These are phyloP conservation scores for Nematopogon swammerdamellus DNA, from an alignment of 2,888 invertebrate genomes.

Conservation along the genomic window DNA sequence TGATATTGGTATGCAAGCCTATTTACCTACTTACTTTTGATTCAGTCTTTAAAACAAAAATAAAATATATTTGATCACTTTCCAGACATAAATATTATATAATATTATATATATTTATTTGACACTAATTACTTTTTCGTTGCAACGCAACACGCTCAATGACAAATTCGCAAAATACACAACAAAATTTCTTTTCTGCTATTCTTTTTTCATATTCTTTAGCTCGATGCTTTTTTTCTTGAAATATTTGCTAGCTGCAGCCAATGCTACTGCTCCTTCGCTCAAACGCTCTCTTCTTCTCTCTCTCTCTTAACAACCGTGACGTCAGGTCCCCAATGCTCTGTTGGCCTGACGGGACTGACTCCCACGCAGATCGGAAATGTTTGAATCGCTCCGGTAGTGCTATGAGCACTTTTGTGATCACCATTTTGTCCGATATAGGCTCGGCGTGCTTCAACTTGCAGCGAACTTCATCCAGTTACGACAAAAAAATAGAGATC, in stretches of 20 bases:
- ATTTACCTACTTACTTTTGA: too few relatives aligned
- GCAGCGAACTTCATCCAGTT: background rate
- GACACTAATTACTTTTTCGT: background rate
- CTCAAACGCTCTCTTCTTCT: slow-evolving; percentile 9
- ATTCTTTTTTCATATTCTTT: too few relatives aligned
- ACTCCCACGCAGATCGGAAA: slow-evolving; percentile 15
- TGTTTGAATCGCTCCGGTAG: slow-evolving; percentile 12
- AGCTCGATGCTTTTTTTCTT: background rate
- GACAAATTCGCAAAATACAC: too few relatives aligned
- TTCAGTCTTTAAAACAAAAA: too few relatives aligned
- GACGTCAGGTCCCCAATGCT: slow-evolving; percentile 14
- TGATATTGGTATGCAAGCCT: too few relatives aligned
- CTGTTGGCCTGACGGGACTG: slow-evolving; percentile 12
- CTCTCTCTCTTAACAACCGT: slow-evolving; percentile 13
- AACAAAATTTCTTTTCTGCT: too few relatives aligned
- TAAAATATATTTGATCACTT: too few relatives aligned
- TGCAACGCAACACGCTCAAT: too few relatives aligned
- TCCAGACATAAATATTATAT: too few relatives aligned
- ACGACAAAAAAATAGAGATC: slow-evolving; percentile 3
- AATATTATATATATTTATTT: too few relatives aligned
- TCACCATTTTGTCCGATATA: slow-evolving; percentile 7
- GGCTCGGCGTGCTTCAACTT: slow-evolving; percentile 5
- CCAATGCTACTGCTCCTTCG: slow-evolving; percentile 4
- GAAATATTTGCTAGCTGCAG: background rate
- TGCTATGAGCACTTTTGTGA: slow-evolving; percentile 12